Evolutionary conservation across 2,797 vertebrate species (phyloP), one percentile per base, ranked within the genome.

Genomic region (Micromesistius poutassou): DNA sequence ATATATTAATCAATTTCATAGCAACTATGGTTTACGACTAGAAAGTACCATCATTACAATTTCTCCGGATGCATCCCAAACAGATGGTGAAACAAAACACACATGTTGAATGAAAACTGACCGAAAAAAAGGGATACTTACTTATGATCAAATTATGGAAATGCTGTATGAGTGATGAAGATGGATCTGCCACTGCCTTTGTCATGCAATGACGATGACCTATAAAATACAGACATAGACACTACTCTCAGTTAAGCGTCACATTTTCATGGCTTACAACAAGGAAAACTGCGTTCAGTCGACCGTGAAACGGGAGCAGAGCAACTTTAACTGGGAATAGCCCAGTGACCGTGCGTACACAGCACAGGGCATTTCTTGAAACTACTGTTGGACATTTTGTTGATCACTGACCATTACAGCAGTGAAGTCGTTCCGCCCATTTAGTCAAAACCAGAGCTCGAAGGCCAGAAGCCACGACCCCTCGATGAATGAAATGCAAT

Each of bases 201-300:
- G 95, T 96, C 96, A 97, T 96, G 95, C 94, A 97, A 97, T 94
- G 96, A 96, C 92, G 96, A 94, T 96, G 95, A 97, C 97, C 97
- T 99, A 96, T 93, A 97, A 97, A 96, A 96, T 93, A 97, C 94
- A 95, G 22, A 62, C 55, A 68, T 3, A 68, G 8, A 68, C 25
- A 97, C 89, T 89, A 88, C 89, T 93, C 95, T 97, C 92, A 97
- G 93, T 93, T 93, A 89, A 90, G 86, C 80, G 85, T 91, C 86
- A 91, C 76, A 88, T 79, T 76, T 84, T 85, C 81, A 76, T 79
- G 78, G 79, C 33, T 77, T 72, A 82, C 82, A 77, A 81, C 80
- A 76, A 81, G 78, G 77, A 82, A 82, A 74, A 33, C 70, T 82
- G 74, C 40, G 76, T 79, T 46, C 42, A 9, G 46, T 74, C 79